Percentiles rank a stretch among this genome's conserved stretches.
Conservation (phyloP, 2,888 invertebrate species). For the Bedellia somnulentella region DNA sequence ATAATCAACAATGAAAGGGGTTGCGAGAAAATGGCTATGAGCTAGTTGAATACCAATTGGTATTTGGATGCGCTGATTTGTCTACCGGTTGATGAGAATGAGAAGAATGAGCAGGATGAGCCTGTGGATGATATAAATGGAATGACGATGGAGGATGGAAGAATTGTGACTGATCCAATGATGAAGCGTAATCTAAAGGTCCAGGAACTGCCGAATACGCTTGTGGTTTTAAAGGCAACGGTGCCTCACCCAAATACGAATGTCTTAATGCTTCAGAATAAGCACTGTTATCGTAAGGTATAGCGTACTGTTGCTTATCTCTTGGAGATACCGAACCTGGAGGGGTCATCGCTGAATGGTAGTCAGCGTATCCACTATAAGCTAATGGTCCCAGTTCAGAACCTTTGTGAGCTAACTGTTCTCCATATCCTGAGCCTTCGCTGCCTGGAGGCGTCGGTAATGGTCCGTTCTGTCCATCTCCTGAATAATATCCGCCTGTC, state of each 20-base stretch:
- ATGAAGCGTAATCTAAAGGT: conserved; percentile 67
- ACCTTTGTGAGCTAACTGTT: conserved; percentile 58
- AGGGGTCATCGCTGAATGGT: conserved; percentile 94
- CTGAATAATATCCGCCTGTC: conserved; percentile 49
- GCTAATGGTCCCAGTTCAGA: conserved; percentile 64
- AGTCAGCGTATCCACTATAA: conserved; percentile 70
- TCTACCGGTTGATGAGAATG: conserved; percentile 42
- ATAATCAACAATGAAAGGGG: no score
- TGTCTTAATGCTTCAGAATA: conserved; percentile 67
- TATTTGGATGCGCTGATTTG: conserved; percentile 69
- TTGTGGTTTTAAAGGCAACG: conserved; percentile 85
- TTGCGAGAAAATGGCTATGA: conserved; percentile 70
- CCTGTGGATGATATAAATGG: conserved; percentile 81
- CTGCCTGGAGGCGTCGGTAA: conserved; percentile 90
- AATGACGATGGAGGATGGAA: conserved; percentile 80
- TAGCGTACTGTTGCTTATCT: conserved; percentile 71
- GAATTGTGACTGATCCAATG: conserved; percentile 81
- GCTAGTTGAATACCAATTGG: conserved; percentile 78
- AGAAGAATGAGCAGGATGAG: conserved; percentile 36
- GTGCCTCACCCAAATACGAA: conserved; percentile 51
- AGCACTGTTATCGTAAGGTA: conserved; percentile 58
- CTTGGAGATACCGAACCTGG: conserved; percentile 96
- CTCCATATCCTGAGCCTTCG: conserved; percentile 74
- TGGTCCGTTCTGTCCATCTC: conserved; percentile 70
- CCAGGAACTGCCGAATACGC: conserved; percentile 79